A percentile compares a stretch with the other conserved stretches of the same genome.
Evolutionary conservation across 2,113 vertebrate genomes (phyloP).

Genomic region (Petrocephalus zakoni): DNA sequence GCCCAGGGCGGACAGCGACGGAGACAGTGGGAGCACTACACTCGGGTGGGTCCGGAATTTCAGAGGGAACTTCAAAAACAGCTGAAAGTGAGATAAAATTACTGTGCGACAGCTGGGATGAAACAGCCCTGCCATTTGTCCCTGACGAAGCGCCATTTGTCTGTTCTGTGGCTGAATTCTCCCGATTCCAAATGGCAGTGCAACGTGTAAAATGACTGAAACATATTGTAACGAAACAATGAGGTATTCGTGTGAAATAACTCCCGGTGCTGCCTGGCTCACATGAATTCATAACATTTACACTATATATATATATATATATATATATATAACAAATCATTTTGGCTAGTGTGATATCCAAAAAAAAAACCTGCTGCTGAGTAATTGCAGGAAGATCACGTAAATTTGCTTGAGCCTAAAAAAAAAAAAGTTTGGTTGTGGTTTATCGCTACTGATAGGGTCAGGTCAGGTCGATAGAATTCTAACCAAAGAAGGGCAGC

Average conservation of each 20-base stretch:
- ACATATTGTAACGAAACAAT: not conserved
- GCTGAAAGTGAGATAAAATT: conserved; percentile 37
- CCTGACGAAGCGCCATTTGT: conserved; percentile 9
- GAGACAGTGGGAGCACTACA: conserved; percentile 11
- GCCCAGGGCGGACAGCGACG: not conserved
- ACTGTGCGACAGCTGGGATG: conserved; percentile 31
- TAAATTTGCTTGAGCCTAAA: not conserved
- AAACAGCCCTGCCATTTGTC: conserved; percentile 11
- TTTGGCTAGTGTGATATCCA: not conserved
- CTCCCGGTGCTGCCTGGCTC: not conserved
- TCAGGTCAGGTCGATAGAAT: conserved; percentile 14
- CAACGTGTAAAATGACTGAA: not conserved
- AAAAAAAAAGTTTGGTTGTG: not conserved
- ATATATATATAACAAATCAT: too few relatives aligned
- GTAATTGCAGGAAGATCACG: not conserved
- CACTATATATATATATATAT: too few relatives aligned
- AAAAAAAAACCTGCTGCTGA: not conserved
- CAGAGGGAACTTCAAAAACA: conserved; percentile 26
- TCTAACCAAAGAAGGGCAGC: conserved; percentile 15
- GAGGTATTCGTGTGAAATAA: not conserved
- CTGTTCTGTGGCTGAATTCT: not conserved
- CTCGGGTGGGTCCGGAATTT: conserved; percentile 21
- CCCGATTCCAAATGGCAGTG: not conserved
- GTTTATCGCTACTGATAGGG: not conserved
- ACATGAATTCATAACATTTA: not conserved